Conservation (phyloP, 2,113 vertebrate genomes). For the Abramis brama region DNA sequence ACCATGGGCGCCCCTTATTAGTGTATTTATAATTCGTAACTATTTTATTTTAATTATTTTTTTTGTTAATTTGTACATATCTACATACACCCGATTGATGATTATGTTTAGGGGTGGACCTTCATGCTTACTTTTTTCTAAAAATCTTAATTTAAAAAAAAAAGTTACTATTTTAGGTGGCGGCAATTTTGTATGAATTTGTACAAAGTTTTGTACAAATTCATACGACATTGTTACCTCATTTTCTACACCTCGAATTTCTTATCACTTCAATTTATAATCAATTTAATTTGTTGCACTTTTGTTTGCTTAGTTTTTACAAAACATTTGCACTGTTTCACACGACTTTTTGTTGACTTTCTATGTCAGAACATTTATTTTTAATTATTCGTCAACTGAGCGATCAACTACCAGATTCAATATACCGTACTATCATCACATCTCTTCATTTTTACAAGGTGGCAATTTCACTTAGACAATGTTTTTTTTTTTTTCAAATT, state of each 20-base stretch:
- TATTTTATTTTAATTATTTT: not conserved
- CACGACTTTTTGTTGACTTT: too few relatives aligned
- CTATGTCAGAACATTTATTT: too few relatives aligned
- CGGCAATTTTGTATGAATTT: too few relatives aligned
- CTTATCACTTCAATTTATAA: not conserved
- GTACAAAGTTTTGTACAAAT: not conserved
- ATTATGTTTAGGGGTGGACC: not conserved
- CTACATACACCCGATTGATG: not conserved
- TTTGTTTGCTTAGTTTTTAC: not conserved
- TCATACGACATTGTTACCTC: not conserved
- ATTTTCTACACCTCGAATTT: not conserved
- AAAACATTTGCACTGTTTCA: too few relatives aligned
- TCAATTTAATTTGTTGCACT: not conserved
- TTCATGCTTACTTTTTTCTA: not conserved
- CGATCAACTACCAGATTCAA: too few relatives aligned
- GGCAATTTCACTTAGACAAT: not conserved
- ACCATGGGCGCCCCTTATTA: not conserved
- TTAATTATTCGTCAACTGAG: too few relatives aligned
- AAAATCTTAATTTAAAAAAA: not conserved
- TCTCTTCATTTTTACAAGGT: too few relatives aligned
- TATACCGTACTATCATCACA: too few relatives aligned
- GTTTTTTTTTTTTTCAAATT: too few relatives aligned
- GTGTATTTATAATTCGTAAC: not conserved
- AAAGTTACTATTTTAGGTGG: too few relatives aligned
- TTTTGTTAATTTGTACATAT: not conserved